These are phyloP conservation scores for Halcyon malimbica DNA, from an alignment of 2,113 vertebrate species.

Conservation along the genomic window DNA sequence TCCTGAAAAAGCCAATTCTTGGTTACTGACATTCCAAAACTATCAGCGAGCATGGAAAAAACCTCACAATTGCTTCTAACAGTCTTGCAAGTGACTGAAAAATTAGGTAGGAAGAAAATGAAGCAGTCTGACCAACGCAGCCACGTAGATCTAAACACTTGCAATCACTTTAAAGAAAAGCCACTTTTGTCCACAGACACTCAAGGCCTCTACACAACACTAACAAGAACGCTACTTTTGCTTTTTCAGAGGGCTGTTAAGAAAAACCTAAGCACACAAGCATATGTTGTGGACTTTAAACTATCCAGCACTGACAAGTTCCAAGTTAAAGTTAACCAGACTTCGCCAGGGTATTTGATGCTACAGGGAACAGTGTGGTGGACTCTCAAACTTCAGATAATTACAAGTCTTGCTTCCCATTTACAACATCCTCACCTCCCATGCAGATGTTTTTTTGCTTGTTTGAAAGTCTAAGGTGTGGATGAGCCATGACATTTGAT, in stretches of 20 bases:
- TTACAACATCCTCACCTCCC: neutral
- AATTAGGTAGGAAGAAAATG: neutral
- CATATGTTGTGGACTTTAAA: neutral
- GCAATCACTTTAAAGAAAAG: neutral
- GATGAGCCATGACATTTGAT: neutral
- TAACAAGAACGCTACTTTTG: neutral
- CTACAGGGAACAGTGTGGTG: neutral
- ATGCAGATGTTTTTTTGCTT: fast-evolving
- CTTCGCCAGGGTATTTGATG: neutral
- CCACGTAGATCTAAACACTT: neutral
- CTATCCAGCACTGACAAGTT: neutral
- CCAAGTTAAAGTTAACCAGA: neutral
- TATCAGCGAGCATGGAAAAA: neutral
- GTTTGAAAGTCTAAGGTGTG: neutral
- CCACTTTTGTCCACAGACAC: neutral
- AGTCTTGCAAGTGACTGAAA: neutral
- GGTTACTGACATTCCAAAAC: neutral
- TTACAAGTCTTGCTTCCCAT: neutral
- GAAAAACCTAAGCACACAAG: neutral
- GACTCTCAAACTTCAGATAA: neutral
- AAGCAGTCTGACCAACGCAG: neutral
- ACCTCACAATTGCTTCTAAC: neutral
- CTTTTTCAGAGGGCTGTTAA: neutral
- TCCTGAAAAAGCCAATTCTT: neutral
- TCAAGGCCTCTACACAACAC: neutral